Evolutionary conservation across 2,113 vertebrate species (phyloP).

Genomic region (Athene noctua): DNA sequence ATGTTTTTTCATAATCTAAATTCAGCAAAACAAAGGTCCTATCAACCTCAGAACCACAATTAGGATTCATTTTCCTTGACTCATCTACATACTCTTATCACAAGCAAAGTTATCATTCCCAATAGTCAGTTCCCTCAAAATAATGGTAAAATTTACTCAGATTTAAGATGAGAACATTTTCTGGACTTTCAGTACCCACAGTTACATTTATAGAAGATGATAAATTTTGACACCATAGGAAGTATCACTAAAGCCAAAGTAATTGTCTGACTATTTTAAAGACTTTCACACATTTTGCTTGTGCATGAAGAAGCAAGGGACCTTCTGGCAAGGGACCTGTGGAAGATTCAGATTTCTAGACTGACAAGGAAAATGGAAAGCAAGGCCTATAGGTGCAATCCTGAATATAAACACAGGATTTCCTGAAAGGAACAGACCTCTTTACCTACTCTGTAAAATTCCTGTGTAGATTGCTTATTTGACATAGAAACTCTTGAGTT

Average conservation of each 20-base stretch:
- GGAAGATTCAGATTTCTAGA: background rate
- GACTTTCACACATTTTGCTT: background rate
- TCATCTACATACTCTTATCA: background rate
- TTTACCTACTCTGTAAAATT: background rate
- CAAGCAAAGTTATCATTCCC: background rate
- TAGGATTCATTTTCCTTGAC: background rate
- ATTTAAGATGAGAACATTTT: background rate
- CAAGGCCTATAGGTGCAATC: background rate
- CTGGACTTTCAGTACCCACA: background rate
- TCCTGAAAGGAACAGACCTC: background rate
- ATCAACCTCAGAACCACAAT: background rate
- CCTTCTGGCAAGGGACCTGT: background rate
- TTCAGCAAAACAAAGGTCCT: background rate
- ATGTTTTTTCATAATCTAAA: background rate
- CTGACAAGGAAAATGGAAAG: background rate
- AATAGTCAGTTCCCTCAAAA: background rate
- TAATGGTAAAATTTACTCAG: background rate
- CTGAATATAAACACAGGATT: background rate
- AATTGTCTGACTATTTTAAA: background rate
- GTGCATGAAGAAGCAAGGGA: fast-evolving
- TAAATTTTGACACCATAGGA: background rate
- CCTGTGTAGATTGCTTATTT: background rate
- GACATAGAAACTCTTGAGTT: background rate
- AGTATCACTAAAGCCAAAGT: background rate
- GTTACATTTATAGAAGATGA: background rate